A percentile compares a stretch with the other conserved stretches of the same genome.
Conservation (phyloP, 2,113 vertebrate species). For the Thryonomys swinderianus region DNA sequence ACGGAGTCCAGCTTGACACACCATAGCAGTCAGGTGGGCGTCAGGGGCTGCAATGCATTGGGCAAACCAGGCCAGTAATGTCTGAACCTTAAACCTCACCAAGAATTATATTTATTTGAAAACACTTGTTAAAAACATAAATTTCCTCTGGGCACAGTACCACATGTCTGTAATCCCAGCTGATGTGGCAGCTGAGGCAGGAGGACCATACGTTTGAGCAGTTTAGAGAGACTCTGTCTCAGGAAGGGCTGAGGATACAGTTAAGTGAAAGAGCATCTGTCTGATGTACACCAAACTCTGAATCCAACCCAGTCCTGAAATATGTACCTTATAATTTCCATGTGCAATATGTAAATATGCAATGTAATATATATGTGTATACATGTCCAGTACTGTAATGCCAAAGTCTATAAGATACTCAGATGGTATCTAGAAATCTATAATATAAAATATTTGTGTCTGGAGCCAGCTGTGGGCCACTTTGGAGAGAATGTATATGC, state of each 20-base stretch:
- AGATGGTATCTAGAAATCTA: not conserved
- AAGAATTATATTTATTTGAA: not conserved
- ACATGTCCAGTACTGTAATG: not conserved
- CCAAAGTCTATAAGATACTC: not conserved
- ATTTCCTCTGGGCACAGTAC: not conserved
- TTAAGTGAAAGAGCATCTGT: not conserved
- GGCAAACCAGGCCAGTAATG: not conserved
- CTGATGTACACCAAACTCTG: not conserved
- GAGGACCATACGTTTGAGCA: not conserved
- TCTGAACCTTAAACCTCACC: not conserved
- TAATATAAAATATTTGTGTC: not conserved
- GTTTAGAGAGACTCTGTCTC: not conserved
- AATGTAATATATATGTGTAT: not conserved
- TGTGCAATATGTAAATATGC: not conserved
- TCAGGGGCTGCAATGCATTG: not conserved
- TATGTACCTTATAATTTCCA: not conserved
- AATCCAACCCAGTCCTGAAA: not conserved
- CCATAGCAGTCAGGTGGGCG: fast-evolving
- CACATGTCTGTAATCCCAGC: not conserved
- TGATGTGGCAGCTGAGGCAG: not conserved
- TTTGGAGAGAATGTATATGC: not conserved
- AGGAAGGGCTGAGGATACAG: not conserved
- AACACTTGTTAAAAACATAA: not conserved
- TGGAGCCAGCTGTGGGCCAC: not conserved
- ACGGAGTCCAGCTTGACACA: not conserved